A percentile compares a stretch with the other conserved stretches of the same genome.
phyloP scores from a whole-genome alignment of 23 tunicate species.

The Halocynthia aurantium region DNA sequence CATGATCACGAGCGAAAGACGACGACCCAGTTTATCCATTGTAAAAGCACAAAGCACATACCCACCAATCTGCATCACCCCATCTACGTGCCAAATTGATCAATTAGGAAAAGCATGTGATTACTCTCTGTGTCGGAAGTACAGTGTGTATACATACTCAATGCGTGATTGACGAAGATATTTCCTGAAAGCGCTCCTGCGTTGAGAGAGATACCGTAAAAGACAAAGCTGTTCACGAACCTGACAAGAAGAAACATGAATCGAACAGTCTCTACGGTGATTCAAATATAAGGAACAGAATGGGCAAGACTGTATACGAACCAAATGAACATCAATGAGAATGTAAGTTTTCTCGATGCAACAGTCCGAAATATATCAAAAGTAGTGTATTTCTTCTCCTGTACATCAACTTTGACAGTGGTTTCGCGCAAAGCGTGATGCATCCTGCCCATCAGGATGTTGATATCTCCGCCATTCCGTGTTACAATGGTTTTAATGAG shows the following conservation, averaged over 20 bases:
- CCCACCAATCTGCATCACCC: conserved; percentile 58
- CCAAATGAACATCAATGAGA: conserved; percentile 3
- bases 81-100: conserved; percentile 26
- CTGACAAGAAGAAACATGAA: not conserved
- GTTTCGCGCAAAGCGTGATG: no score
- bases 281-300: not conserved
- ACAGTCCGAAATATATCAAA: conserved; percentile 8
- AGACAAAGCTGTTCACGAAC: conserved; percentile 14
- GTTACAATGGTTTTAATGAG: no score
- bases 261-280: not conserved
- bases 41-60: conserved; percentile 41
- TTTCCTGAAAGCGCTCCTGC: conserved; percentile 24
- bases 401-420: no score
- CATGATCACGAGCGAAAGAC: conserved; percentile 29
- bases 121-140: not conserved
- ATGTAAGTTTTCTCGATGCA: not conserved
- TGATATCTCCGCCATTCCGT: no score
- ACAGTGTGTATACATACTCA: not conserved
- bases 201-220: conserved; percentile 20
- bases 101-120: not conserved
- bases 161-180: conserved; percentile 18
- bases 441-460: no score
- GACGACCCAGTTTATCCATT: conserved; percentile 56
- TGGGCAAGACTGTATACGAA: not conserved
- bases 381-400: conserved; percentile 1